Base-by-base conservation (phyloP, 37 sponge, comb jelly and placozoan genomes). In the Chondrilla cf. caribensis region DNA sequence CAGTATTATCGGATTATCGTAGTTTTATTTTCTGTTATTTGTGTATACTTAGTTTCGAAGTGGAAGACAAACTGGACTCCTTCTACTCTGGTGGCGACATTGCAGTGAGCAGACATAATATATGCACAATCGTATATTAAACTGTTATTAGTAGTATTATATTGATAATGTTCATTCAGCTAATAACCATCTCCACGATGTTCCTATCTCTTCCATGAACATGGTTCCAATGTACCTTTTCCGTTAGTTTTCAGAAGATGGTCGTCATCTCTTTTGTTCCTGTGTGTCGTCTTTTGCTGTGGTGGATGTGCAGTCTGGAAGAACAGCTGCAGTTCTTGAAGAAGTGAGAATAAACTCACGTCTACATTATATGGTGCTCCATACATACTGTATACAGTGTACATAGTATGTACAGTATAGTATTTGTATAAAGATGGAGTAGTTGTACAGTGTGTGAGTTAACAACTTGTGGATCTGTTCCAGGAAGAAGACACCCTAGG, bases 31-130 rank as follows among this genome's bases (percentile, higher is more conserved):
- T n/a, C n/a, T n/a, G n/a, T n/a, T 47, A 11, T 47, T 11, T 14
- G 9, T 47, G 6, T 47, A 47, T 11, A 11, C 85, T 0, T 60
- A 92, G 92, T 58, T 96, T 84, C 58, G 81, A 87, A 32, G 83
- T 86, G 32, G 77, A 70, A 22, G 88, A 88, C 19, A 92, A 84
- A 38, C 47, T 88, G 35, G 90, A 88, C 43, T 79, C 90, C 8
- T 88, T 96, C 54, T 96, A 92, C 87, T 90, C 93, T 60, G 96
- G 96, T 0, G 96, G 96, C 0, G 25, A 28, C 39, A 78, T 96
- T 2, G 77, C 84, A 43, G 88, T 90, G 37, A 80, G 79, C 51
- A 14, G 51, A 47, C 51, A 14, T 11, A 47, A 14, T 47, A 47
- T 47, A 14, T 11, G 51, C n/a, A n/a, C n/a, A n/a, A n/a, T n/a